Evolutionary conservation across 2,113 vertebrate species (phyloP), one percentile per base, ranked within the genome.

Genomic region (Morone saxatilis): DNA sequence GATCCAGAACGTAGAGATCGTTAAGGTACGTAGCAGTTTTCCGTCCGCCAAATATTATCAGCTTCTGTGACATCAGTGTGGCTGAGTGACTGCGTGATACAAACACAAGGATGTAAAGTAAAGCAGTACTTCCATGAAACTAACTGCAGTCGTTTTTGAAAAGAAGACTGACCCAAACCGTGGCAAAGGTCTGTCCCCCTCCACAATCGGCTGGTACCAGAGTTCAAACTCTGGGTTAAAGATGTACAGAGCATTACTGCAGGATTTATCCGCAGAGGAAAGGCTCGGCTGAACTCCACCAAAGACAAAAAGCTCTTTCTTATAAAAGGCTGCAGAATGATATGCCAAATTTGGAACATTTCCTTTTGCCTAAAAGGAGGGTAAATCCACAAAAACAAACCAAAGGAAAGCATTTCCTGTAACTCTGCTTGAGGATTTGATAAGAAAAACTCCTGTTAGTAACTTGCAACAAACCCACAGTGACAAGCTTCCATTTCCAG

Each of bases 181-280:
- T 80, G 97, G 95, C 63, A 96, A 88, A 80, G 97, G 97, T 80
- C 89, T 95, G 65, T 96, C 93, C n/a, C 97, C 97, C 85, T 97
- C 97, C 69, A 96, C 96, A 51, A 98, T 97, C 60, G 97, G 97
- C 86, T 97, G 95, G 88, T 98, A 98, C 97, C 97, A 98, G 75
- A 98, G 95, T 88, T 96, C 95, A 92, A 95, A 96, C 76, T 97
- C 96, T 8, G 97, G 96, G 91, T 96, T 98, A 80, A 97, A 98
- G 90, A 98, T 94, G 85, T 96, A 97, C 25, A 98, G 92, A 5
- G 93, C 38, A 31, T 97, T 97, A 81, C 96, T 97, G 93, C 96
- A 97, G 51, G 79, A 74, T 62, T 92, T 95, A 51, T 81, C 91
- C 67, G 84, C 89, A 61, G 93, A 84, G 0, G 92, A 88, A 10